Percentiles rank a stretch among this genome's conserved stretches.
These are phyloP conservation scores for Dasypogon diadema DNA, from an alignment of 2,888 invertebrate genomes.

Conservation along the genomic window DNA sequence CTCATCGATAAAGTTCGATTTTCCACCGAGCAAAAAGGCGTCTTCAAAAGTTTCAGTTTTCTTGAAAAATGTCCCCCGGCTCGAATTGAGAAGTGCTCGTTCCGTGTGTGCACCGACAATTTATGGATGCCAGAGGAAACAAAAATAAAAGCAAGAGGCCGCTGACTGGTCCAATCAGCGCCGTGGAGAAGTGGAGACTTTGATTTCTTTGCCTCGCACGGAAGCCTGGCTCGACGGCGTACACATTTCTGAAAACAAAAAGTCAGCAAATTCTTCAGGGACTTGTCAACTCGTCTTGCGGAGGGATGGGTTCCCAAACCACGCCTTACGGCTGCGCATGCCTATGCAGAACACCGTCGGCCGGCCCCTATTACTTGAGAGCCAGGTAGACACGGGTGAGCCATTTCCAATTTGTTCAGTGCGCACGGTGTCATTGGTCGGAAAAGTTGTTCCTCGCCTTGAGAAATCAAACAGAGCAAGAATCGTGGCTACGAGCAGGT, in stretches of 20 bases:
- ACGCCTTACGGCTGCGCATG: conserved; percentile 49
- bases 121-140: not conserved
- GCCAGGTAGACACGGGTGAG: not conserved
- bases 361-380: conserved; percentile 55
- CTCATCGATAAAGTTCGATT: conserved; percentile 36
- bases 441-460: conserved; percentile 62
- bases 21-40: conserved; percentile 15
- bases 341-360: not conserved
- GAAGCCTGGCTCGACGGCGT: not conserved
- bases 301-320: conserved; percentile 23
- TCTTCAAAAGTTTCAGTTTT: conserved; percentile 19
- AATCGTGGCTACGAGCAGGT: not conserved
- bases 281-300: not conserved
- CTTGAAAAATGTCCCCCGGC: not conserved
- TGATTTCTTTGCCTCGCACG: not conserved
- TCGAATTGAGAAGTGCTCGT: conserved; percentile 22
- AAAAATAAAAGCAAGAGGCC: conserved; percentile 23
- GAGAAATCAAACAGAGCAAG: conserved; percentile 14
- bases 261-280: not conserved
- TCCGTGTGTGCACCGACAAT: conserved; percentile 25
- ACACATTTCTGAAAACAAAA: conserved; percentile 10
- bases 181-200: conserved; percentile 52
- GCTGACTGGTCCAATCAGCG: conserved; percentile 42
- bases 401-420: conserved; percentile 61
- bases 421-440: conserved; percentile 67